phyloP scores from a whole-genome alignment of 2,888 invertebrate species.

The Rhaphigaster nebulosa region DNA sequence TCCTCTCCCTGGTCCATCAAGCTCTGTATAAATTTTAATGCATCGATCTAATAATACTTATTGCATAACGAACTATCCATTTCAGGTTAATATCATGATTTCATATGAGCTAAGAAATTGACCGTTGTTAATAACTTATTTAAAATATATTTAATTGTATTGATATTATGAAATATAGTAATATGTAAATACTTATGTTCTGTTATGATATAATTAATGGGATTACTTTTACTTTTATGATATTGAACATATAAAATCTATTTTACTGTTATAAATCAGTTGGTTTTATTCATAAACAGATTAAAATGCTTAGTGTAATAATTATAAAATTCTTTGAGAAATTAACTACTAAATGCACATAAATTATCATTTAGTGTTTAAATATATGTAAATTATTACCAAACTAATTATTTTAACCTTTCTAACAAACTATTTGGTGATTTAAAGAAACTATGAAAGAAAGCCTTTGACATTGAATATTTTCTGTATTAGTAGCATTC shows the following conservation, averaged over 20 bases:
- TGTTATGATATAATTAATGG: background rate
- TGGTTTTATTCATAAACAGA: background rate
- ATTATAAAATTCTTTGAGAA: background rate
- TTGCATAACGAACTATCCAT: background rate
- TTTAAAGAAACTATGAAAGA: background rate
- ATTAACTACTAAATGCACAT: background rate
- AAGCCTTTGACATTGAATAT: background rate
- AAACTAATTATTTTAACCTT: too few relatives aligned
- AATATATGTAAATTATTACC: too few relatives aligned
- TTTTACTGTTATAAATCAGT: background rate
- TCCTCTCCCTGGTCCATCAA: background rate
- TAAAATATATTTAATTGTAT: background rate
- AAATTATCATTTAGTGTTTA: background rate
- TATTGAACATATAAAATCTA: background rate
- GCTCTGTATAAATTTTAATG: background rate
- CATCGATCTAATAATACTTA: background rate
- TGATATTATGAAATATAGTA: too few relatives aligned
- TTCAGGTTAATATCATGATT: background rate
- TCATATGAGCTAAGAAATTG: too few relatives aligned
- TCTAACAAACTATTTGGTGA: background rate
- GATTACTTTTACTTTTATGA: background rate
- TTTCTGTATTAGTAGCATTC: too few relatives aligned
- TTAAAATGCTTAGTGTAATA: background rate
- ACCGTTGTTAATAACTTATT: background rate
- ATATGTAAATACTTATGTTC: background rate